Conservation (phyloP, 2,113 vertebrate genomes). For the Hemiscyllium ocellatum region DNA sequence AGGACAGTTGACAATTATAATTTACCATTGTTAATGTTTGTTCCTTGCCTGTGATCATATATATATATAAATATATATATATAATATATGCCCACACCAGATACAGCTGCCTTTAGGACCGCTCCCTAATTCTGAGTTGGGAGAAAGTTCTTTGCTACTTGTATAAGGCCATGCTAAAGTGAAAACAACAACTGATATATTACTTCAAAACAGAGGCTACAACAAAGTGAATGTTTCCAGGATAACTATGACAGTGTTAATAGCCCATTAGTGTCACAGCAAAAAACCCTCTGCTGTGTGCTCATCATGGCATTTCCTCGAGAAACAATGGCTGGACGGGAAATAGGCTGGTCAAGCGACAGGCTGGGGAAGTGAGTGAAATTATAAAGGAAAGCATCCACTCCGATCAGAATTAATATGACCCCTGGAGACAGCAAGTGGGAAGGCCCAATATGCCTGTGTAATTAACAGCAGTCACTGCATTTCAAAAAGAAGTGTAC, state of each 20-base stretch:
- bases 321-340: not conserved
- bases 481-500: not conserved
- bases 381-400: constrained; percentile 16
- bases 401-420: constrained; percentile 18
- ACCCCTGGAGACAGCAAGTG: not conserved
- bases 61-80: not conserved
- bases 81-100: not conserved
- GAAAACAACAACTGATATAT: not conserved
- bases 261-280: constrained; percentile 12
- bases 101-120: not conserved
- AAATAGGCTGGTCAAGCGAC: not conserved
- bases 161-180: not conserved
- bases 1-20: not conserved
- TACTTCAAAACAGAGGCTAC: not conserved
- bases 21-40: not conserved
- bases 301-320: not conserved
- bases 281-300: constrained; percentile 6
- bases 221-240: constrained; percentile 9
- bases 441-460: not conserved
- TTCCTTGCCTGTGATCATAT: too few species aligned
- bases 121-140: not conserved
- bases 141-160: not conserved
- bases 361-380: not conserved
- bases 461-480: constrained; percentile 12
- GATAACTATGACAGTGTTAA: not conserved